A percentile compares a stretch with the other conserved stretches of the same genome.
Conservation (phyloP, 2,113 vertebrate genomes). For the Amphilophus citrinellus region DNA sequence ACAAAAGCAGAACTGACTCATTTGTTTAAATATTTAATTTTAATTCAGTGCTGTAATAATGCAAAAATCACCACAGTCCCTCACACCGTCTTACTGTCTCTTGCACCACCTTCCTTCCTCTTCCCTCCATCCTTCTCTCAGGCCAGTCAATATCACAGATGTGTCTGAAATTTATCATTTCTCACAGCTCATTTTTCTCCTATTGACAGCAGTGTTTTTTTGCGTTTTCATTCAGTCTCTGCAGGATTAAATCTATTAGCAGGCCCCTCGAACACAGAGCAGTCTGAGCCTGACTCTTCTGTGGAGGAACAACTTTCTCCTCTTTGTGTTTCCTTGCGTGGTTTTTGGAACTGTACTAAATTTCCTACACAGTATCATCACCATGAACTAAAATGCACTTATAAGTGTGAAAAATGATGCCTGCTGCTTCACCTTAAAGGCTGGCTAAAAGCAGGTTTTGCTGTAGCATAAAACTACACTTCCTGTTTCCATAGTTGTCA, state of each 20-base stretch:
- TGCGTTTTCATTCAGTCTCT: constrained; percentile 14
- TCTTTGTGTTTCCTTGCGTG: neutral
- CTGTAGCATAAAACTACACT: too few relatives aligned
- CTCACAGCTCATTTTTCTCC: constrained; percentile 59
- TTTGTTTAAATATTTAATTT: neutral
- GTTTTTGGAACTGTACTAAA: neutral
- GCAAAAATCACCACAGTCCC: fast-evolving
- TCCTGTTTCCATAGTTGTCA: too few relatives aligned
- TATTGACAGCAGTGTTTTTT: constrained; percentile 49
- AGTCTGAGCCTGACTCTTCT: neutral
- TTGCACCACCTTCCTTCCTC: neutral
- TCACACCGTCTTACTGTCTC: neutral
- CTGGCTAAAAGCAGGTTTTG: neutral
- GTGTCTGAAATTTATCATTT: constrained; percentile 64
- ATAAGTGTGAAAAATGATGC: neutral
- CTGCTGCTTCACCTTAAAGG: neutral
- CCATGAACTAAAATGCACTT: neutral
- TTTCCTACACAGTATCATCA: neutral
- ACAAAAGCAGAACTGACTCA: neutral
- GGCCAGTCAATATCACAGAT: constrained; percentile 59
- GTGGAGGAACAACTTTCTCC: neutral
- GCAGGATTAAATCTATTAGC: constrained; percentile 47
- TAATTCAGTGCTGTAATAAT: neutral
- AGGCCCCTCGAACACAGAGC: neutral
- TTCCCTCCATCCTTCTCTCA: constrained; percentile 34